Evolutionary conservation across 2,888 invertebrate species (phyloP).

Genomic region (Sminthurides aquaticus): DNA sequence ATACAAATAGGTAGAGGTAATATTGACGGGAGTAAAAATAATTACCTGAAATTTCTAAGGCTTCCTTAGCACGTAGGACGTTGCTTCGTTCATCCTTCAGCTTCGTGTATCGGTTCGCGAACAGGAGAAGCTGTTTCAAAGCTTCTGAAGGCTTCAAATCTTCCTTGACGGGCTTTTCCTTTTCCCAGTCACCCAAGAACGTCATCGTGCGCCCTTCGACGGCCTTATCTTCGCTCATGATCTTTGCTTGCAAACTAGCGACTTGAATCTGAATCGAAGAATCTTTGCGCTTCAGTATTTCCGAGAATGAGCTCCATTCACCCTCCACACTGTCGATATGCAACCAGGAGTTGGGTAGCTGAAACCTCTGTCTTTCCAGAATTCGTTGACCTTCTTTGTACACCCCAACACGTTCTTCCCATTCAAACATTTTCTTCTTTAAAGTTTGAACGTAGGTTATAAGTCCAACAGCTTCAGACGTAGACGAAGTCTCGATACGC

Average conservation of each 20-base stretch:
- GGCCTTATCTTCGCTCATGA: slow-evolving; percentile 95
- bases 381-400: too few species aligned
- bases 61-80: slow-evolving; percentile 96
- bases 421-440: slow-evolving; percentile 82
- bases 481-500: slow-evolving; percentile 95
- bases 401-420: slow-evolving; percentile 58
- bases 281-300: slow-evolving; percentile 96
- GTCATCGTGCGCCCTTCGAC: slow-evolving; percentile 90
- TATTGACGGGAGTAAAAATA: too few species aligned
- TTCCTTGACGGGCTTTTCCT: slow-evolving; percentile 93
- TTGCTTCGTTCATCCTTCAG: slow-evolving; percentile 97
- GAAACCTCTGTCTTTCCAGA: slow-evolving; percentile 94
- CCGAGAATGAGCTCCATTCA: slow-evolving; percentile 99
- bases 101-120: slow-evolving; percentile 87
- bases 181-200: slow-evolving; percentile 94
- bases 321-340: slow-evolving; percentile 99
- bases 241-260: slow-evolving; percentile 93
- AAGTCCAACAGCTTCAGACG: slow-evolving; percentile 95
- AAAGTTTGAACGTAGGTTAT: slow-evolving; percentile 97
- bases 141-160: slow-evolving; percentile 91
- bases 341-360: slow-evolving; percentile 94
- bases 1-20: too few species aligned
- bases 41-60: slow-evolving; percentile 72
- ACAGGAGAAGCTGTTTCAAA: slow-evolving; percentile 76
- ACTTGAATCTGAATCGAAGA: slow-evolving; percentile 92